A percentile compares a stretch with the other conserved stretches of the same genome.
Conservation (phyloP, 2,888 invertebrate genomes). For the Xanthorhoe designata region DNA sequence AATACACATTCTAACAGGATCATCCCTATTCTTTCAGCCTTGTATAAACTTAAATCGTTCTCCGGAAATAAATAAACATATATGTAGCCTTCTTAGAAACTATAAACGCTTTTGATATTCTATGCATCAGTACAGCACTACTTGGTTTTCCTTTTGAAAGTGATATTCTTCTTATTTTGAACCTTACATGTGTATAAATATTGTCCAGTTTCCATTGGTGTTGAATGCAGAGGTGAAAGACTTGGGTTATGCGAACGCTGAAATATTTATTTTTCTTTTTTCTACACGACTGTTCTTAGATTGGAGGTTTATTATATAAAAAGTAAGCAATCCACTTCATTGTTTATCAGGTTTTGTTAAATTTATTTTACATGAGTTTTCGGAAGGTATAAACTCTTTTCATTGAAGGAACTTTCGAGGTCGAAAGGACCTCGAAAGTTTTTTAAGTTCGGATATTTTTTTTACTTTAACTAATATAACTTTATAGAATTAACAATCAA, state of each 20-base stretch:
- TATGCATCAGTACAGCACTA: constrained; percentile 21
- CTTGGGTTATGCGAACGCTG: constrained; percentile 8
- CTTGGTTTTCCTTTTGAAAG: constrained; percentile 24
- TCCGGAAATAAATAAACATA: constrained; percentile 26
- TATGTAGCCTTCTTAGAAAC: constrained; percentile 21
- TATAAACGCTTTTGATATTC: constrained; percentile 31
- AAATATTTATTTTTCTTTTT: constrained; percentile 12
- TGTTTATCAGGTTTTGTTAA: neutral
- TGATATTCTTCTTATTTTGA: constrained; percentile 14
- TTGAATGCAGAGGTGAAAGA: neutral
- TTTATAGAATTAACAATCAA: too few species aligned
- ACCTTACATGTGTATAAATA: neutral
- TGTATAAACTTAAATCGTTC: constrained; percentile 18
- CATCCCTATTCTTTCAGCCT: neutral
- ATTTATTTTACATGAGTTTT: neutral
- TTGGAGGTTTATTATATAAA: constrained; percentile 2
- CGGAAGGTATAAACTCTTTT: too few species aligned
- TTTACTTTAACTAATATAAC: too few species aligned
- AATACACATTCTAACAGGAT: neutral
- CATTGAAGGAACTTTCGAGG: too few species aligned
- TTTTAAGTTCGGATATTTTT: too few species aligned
- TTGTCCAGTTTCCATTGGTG: constrained; percentile 10
- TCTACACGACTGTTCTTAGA: constrained; percentile 5
- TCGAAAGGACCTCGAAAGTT: too few species aligned
- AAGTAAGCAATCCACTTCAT: neutral